Conservation (phyloP, 1,140 invertebrate genomes). For the Leguminivora glycinivorella region DNA sequence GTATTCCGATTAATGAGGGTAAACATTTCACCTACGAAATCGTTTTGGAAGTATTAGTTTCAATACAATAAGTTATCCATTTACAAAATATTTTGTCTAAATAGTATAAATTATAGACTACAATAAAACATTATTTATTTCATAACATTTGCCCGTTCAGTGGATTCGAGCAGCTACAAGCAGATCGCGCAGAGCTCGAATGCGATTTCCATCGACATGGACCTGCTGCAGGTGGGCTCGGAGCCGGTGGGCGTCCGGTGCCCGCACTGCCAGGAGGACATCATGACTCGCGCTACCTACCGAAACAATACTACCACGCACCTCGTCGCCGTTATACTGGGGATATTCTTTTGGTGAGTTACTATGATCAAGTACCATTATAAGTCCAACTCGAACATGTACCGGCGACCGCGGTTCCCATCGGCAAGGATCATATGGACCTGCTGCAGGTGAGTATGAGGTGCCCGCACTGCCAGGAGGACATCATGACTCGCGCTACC, state of each 20-base stretch:
- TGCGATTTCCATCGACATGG: constrained; percentile 65
- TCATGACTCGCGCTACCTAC: constrained; percentile 67
- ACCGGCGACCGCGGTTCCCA: constrained; percentile 41
- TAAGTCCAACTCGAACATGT: too few species aligned
- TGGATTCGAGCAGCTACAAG: constrained; percentile 61
- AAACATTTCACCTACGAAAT: too few species aligned
- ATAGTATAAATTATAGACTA: too few species aligned
- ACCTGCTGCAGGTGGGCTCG: constrained; percentile 65
- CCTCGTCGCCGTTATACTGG: constrained; percentile 55
- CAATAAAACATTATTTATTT: too few species aligned
- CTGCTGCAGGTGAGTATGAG: constrained; percentile 66
- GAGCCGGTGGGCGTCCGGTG: constrained; percentile 71
- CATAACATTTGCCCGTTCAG: constrained; percentile 43
- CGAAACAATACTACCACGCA: constrained; percentile 59
- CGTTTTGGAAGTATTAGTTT: too few species aligned
- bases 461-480: constrained; percentile 67
- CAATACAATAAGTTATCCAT: too few species aligned
- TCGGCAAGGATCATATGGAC: constrained; percentile 73
- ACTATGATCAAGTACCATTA: too few species aligned
- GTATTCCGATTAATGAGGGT: too few species aligned
- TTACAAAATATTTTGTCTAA: too few species aligned
- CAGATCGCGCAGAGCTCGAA: constrained; percentile 56
- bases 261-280: constrained; percentile 65
- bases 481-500: constrained; percentile 65
- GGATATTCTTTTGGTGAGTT: constrained; percentile 65